Evolutionary conservation across 2,797 vertebrate genomes (phyloP).

Genomic region (Acanthopagrus latus): DNA sequence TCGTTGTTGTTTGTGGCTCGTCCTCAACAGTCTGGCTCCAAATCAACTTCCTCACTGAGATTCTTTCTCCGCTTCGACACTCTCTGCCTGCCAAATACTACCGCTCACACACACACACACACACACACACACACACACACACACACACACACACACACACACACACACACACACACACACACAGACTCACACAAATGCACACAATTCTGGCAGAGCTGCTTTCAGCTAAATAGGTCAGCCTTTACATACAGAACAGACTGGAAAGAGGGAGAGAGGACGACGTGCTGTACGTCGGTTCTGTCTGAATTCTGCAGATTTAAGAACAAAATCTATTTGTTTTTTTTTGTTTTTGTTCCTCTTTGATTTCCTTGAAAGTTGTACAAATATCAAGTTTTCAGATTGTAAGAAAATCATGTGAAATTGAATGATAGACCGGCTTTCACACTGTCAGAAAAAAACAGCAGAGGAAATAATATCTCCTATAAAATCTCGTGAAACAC

Average conservation of each 20-base stretch:
- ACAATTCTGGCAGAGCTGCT: slow-evolving; percentile 35
- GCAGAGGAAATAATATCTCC: too few species aligned
- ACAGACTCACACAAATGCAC: slow-evolving; percentile 28
- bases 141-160: slow-evolving; percentile 31
- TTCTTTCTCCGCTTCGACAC: slow-evolving; percentile 26
- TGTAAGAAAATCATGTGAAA: background rate
- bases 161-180: slow-evolving; percentile 29
- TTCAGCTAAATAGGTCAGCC: slow-evolving; percentile 65
- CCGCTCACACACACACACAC: slow-evolving; percentile 29
- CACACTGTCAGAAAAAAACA: too few species aligned
- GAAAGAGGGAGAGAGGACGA: background rate
- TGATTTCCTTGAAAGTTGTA: background rate
- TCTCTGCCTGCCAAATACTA: slow-evolving; percentile 58
- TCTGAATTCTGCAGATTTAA: too few species aligned
- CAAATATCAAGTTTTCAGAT: background rate
- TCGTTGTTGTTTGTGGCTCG: slow-evolving; percentile 41
- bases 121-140: slow-evolving; percentile 34
- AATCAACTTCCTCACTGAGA: slow-evolving; percentile 36
- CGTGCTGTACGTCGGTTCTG: background rate
- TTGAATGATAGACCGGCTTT: background rate
- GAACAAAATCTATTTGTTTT: too few species aligned
- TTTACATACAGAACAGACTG: slow-evolving; percentile 29
- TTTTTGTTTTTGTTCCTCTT: background rate
- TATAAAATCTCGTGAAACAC: too few species aligned
- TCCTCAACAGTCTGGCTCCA: slow-evolving; percentile 36